These are phyloP conservation scores for Gallinago undulata DNA, from an alignment of 2,113 vertebrate species.

Conservation along the genomic window DNA sequence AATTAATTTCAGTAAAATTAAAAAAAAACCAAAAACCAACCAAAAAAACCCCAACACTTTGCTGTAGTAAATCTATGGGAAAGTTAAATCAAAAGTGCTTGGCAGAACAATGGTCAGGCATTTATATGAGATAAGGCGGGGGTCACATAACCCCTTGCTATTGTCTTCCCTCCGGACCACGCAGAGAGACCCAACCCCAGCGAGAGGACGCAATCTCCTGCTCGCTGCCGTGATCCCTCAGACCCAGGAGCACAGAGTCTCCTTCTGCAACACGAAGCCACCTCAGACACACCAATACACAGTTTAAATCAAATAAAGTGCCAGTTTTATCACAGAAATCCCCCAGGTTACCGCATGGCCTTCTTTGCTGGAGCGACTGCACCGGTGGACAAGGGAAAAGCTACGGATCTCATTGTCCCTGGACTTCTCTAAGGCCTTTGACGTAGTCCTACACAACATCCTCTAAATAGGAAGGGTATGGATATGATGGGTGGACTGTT, in stretches of 20 bases:
- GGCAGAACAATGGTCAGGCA: not conserved
- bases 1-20: too few relatives aligned
- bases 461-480: not conserved
- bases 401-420: not conserved
- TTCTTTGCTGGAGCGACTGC: not conserved
- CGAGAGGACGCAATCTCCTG: not conserved
- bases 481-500: not conserved
- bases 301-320: fast-evolving
- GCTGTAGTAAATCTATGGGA: not conserved
- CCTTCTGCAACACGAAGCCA: not conserved
- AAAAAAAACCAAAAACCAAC: not conserved
- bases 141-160: fast-evolving
- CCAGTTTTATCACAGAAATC: not conserved
- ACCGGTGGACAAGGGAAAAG: not conserved
- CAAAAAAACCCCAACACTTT: not conserved
- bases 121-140: not conserved
- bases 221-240: fast-evolving
- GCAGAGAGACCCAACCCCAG: too few relatives aligned
- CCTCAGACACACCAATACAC: not conserved
- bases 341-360: not conserved
- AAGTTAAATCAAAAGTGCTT: not conserved
- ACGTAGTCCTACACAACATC: not conserved
- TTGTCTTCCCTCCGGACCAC: not conserved
- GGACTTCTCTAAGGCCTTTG: not conserved
- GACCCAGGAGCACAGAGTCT: not conserved